phyloP scores from a whole-genome alignment of 2,797 vertebrate species.

The Cuniculus paca region DNA sequence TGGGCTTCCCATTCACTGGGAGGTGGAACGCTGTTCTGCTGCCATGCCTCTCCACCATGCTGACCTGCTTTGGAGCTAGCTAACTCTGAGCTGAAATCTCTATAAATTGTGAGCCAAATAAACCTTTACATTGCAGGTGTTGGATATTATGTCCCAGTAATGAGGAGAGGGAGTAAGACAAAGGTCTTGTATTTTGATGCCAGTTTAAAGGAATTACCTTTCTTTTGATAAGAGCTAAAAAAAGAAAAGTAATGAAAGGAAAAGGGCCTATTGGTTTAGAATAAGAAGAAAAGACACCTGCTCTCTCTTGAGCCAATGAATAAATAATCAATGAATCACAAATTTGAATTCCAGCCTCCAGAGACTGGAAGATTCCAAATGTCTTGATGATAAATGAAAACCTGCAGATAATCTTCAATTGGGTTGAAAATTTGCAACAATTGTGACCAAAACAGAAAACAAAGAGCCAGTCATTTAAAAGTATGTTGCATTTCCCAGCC shows the following conservation, averaged over 20 bases:
- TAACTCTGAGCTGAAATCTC: background rate
- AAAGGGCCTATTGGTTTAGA: background rate
- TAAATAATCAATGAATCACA: background rate
- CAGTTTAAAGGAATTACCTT: slow-evolving; percentile 24
- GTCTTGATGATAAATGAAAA: background rate
- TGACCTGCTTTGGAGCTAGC: background rate
- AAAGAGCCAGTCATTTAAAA: slow-evolving; percentile 71
- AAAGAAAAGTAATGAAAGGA: background rate
- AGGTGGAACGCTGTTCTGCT: background rate
- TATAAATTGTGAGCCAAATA: background rate
- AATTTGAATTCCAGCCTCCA: slow-evolving; percentile 43
- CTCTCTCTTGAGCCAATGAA: background rate
- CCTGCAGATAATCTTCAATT: background rate
- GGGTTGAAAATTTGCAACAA: background rate
- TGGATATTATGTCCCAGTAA: background rate
- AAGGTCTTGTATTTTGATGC: background rate
- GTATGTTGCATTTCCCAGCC: background rate
- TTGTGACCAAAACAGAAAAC: slow-evolving; percentile 30
- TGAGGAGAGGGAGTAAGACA: background rate
- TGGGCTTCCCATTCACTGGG: background rate
- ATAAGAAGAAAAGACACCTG: background rate
- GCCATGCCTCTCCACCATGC: background rate
- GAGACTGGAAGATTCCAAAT: background rate
- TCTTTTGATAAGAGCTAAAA: background rate
- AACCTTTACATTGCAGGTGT: background rate